phyloP scores from a whole-genome alignment of 2,888 invertebrate species.

The Fragum fragum region DNA sequence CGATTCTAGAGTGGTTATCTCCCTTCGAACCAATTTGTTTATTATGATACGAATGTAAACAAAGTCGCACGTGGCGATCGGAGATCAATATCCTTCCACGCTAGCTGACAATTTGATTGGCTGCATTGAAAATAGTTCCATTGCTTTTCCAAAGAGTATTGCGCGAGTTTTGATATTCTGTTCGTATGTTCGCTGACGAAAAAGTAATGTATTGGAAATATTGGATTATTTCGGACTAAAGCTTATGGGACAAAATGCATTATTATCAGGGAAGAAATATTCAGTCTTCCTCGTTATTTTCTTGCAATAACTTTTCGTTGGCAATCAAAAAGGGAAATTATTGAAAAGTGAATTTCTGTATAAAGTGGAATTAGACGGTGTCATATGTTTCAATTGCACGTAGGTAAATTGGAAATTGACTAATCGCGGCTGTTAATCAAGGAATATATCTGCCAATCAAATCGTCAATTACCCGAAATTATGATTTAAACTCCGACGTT shows the following conservation, averaged over 20 bases:
- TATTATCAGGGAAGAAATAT: background rate
- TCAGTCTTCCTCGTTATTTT: too few species aligned
- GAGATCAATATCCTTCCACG: conserved; percentile 20
- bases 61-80: conserved; percentile 19
- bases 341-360: too few species aligned
- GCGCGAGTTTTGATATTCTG: conserved; percentile 39
- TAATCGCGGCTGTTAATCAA: too few species aligned
- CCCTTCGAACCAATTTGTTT: background rate
- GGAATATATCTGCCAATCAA: too few species aligned
- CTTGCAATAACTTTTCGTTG: too few species aligned
- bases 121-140: conserved; percentile 34
- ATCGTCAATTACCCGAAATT: too few species aligned
- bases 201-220: conserved; percentile 38
- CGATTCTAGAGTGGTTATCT: background rate
- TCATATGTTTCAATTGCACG: too few species aligned
- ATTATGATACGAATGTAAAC: conserved; percentile 14
- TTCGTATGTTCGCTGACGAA: conserved; percentile 21
- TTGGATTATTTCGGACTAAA: conserved; percentile 39
- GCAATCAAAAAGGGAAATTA: too few species aligned
- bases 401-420: too few species aligned
- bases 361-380: too few species aligned
- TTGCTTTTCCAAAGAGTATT: conserved; percentile 9
- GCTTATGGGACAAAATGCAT: conserved; percentile 20
- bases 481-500: too few species aligned
- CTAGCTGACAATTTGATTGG: conserved; percentile 18